phyloP scores from a whole-genome alignment of 2,888 invertebrate genomes.

The Megaustenia siamemsis region DNA sequence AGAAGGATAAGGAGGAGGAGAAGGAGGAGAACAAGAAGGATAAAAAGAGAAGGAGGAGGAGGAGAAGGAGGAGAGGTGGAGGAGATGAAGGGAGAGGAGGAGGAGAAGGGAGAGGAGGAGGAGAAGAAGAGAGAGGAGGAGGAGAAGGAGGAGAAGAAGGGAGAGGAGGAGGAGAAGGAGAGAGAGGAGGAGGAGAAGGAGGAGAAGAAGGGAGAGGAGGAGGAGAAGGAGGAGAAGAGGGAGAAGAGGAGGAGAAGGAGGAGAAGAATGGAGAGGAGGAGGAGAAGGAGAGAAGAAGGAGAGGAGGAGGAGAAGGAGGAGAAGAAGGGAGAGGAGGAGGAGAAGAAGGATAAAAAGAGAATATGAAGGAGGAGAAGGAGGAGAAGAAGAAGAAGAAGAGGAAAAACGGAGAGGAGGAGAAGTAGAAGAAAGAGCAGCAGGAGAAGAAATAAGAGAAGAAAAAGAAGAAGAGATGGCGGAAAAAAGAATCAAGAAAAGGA shows the following conservation, averaged over 20 bases:
- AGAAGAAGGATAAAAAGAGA: background rate
- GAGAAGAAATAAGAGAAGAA: background rate
- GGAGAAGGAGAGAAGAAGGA: background rate
- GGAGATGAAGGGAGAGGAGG: background rate
- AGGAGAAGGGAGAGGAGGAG: background rate
- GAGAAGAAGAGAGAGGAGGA: background rate
- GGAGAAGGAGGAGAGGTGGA: background rate
- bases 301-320: slow-evolving; percentile 5
- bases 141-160: background rate
- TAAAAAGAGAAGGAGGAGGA: background rate
- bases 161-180: background rate
- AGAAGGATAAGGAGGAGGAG: slow-evolving; percentile 2
- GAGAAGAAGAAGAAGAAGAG: background rate
- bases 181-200: background rate
- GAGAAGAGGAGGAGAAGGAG: background rate
- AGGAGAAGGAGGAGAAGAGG: background rate
- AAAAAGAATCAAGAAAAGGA: background rate
- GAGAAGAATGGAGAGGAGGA: background rate
- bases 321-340: background rate
- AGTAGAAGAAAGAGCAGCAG: background rate
- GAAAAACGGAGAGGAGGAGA: background rate
- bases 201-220: background rate
- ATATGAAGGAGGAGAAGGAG: background rate
- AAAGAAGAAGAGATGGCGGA: background rate
- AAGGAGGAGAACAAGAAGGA: background rate